Conservation (phyloP, 2,888 invertebrate genomes). For the Cephalotes varians region DNA sequence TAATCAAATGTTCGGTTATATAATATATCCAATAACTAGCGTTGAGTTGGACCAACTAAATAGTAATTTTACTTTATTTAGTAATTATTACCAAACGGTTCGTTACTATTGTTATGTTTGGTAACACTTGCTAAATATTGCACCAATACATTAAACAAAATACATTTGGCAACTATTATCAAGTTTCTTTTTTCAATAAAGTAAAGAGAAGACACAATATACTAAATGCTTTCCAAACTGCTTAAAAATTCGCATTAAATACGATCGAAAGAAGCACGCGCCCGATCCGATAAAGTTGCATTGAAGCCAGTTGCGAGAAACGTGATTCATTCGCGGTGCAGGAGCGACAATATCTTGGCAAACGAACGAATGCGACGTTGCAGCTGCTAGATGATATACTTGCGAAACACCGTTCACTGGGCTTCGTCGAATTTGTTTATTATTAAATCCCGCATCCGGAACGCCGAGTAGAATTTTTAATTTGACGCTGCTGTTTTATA, state of each 20-base stretch:
- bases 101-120: no score
- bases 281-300: not conserved
- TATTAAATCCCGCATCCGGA: slow-evolving; percentile 40
- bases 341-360: slow-evolving; percentile 59
- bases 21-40: no score
- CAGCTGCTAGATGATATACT: slow-evolving; percentile 15
- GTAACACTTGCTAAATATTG: no score
- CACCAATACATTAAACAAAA: no score
- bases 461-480: slow-evolving; percentile 41
- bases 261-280: slow-evolving; percentile 30
- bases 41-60: no score
- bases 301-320: slow-evolving; percentile 60
- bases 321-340: slow-evolving; percentile 59
- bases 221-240: not conserved
- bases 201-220: not conserved
- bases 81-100: no score
- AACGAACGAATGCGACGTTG: slow-evolving; percentile 6
- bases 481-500: not conserved
- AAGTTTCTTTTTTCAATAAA: no score
- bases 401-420: slow-evolving; percentile 35
- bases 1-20: no score
- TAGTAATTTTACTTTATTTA: no score
- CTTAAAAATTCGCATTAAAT: not conserved
- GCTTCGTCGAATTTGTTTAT: slow-evolving; percentile 51
- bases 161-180: no score